Conservation (phyloP, 2,888 invertebrate species). For the Pilophorus perplexus region DNA sequence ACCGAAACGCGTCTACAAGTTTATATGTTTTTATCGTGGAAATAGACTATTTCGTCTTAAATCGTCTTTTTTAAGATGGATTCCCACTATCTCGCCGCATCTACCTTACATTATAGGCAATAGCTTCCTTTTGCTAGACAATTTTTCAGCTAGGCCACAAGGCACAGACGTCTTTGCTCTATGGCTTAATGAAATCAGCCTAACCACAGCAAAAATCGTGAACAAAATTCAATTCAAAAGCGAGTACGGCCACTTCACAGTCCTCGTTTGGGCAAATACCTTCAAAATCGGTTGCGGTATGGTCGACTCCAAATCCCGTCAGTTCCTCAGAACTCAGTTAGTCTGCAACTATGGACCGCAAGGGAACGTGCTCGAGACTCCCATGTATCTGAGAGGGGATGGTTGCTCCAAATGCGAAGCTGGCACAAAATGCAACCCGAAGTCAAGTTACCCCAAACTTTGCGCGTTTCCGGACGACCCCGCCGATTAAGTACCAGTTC, state of each 20-base stretch:
- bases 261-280: constrained; percentile 20
- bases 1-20: too few relatives aligned
- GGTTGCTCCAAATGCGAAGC: background rate
- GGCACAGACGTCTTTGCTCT: background rate
- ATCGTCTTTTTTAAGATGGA: too few relatives aligned
- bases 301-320: background rate
- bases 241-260: background rate
- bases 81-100: too few relatives aligned
- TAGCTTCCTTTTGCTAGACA: too few relatives aligned
- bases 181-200: constrained; percentile 17
- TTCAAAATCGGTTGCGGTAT: constrained; percentile 10
- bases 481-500: too few relatives aligned
- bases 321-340: background rate
- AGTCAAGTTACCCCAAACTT: background rate
- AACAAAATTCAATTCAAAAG: background rate
- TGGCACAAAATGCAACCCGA: background rate
- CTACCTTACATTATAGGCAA: too few relatives aligned
- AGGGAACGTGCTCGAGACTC: background rate
- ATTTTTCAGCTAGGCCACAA: too few relatives aligned
- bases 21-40: too few relatives aligned
- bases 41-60: too few relatives aligned
- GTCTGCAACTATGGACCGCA: constrained; percentile 27
- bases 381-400: constrained; percentile 8
- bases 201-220: background rate
- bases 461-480: background rate